Conservation (phyloP, 2,888 invertebrate genomes). For the Allygus modestus region DNA sequence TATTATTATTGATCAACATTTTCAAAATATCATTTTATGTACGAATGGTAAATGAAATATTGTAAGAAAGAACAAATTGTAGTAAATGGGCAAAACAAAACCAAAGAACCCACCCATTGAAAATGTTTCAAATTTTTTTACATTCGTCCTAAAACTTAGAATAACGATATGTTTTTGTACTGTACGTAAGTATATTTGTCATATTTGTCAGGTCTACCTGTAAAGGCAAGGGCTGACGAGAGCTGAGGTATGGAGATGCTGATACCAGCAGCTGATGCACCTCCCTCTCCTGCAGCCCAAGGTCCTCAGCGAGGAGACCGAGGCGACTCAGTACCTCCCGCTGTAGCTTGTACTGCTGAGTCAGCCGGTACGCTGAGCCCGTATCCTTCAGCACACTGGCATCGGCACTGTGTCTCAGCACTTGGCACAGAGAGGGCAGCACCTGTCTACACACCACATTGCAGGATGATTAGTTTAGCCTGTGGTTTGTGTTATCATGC, state of each 20-base stretch:
- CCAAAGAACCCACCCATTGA: too few species aligned
- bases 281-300: slow-evolving; percentile 69
- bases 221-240: slow-evolving; percentile 80
- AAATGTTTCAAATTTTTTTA: too few species aligned
- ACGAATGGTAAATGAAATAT: too few species aligned
- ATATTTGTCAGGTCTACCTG: too few species aligned
- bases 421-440: slow-evolving; percentile 69
- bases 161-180: too few species aligned
- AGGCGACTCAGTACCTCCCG: slow-evolving; percentile 68
- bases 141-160: too few species aligned
- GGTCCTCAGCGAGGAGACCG: slow-evolving; percentile 68
- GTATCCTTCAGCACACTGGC: slow-evolving; percentile 69
- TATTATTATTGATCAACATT: too few species aligned
- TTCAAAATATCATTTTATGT: too few species aligned
- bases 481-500: not conserved
- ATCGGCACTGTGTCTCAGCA: slow-evolving; percentile 66
- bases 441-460: slow-evolving; percentile 69
- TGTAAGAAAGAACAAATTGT: too few species aligned
- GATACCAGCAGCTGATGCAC: slow-evolving; percentile 74
- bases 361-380: slow-evolving; percentile 69
- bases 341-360: slow-evolving; percentile 71
- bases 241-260: slow-evolving; percentile 78
- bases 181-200: too few species aligned
- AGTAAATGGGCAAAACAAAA: too few species aligned
- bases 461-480: too few species aligned